These are phyloP conservation scores for Drosophila niveifrons DNA, from an alignment of 2,888 invertebrate species.

Conservation along the genomic window DNA sequence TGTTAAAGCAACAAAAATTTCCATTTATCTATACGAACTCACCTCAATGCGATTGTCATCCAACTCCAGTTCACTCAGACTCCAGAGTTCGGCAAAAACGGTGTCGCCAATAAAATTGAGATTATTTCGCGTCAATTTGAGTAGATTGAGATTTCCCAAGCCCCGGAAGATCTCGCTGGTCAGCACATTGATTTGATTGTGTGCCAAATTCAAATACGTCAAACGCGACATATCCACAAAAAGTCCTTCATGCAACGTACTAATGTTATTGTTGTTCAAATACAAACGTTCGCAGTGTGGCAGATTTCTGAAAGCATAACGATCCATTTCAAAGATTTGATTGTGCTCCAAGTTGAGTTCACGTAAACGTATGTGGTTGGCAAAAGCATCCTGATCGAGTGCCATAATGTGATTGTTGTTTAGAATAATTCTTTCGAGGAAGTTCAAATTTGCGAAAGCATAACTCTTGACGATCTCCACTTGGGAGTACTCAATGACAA, in stretches of 20 bases:
- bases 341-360: slow-evolving; percentile 91
- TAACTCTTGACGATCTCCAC: slow-evolving; percentile 89
- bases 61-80: slow-evolving; percentile 89
- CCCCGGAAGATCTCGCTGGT: slow-evolving; percentile 92
- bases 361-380: slow-evolving; percentile 90
- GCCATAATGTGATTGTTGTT: slow-evolving; percentile 90
- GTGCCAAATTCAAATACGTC: slow-evolving; percentile 92
- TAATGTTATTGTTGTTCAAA: slow-evolving; percentile 94
- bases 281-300: slow-evolving; percentile 91
- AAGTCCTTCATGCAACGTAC: slow-evolving; percentile 93
- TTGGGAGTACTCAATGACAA: slow-evolving; percentile 91
- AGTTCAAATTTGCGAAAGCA: slow-evolving; percentile 91
- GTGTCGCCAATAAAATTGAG: slow-evolving; percentile 92
- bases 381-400: slow-evolving; percentile 90
- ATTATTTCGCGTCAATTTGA: slow-evolving; percentile 91
- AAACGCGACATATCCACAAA: slow-evolving; percentile 91
- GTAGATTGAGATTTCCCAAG: slow-evolving; percentile 89
- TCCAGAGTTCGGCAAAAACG: slow-evolving; percentile 92
- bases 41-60: slow-evolving; percentile 89
- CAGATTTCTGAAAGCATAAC: slow-evolving; percentile 90
- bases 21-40: slow-evolving; percentile 61
- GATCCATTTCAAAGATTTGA: slow-evolving; percentile 90
- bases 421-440: slow-evolving; percentile 89
- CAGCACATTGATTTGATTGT: slow-evolving; percentile 90
- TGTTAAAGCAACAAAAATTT: slow-evolving; percentile 25